Percentiles rank a stretch among this genome's conserved stretches.
phyloP scores from a whole-genome alignment of 1,140 invertebrate genomes.

The Drosophila triauraria region DNA sequence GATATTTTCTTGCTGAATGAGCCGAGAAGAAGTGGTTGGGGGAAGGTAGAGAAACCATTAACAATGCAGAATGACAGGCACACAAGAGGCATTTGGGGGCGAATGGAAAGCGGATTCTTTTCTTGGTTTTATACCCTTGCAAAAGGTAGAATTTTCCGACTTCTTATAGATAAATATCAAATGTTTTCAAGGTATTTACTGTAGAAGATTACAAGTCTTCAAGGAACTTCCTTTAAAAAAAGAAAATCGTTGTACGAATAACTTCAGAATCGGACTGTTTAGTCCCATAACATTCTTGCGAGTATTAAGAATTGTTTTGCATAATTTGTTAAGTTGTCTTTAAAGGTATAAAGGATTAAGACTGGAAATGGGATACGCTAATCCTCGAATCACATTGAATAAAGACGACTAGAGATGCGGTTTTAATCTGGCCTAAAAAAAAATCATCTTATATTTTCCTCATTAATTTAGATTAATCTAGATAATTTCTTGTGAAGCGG shows the following conservation, averaged over 20 bases:
- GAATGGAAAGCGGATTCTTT: conserved; percentile 21
- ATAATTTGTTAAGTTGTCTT: not conserved
- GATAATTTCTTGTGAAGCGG: not conserved
- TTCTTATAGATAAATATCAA: not conserved
- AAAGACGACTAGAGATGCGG: not conserved
- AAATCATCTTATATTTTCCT: not conserved
- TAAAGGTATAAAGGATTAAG: too few relatives aligned
- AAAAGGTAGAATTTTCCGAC: accelerated
- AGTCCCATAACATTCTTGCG: too few relatives aligned
- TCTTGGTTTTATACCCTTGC: conserved; percentile 21
- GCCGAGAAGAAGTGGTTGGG: conserved; percentile 58
- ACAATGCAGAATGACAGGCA: conserved; percentile 48
- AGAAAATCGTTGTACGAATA: too few relatives aligned
- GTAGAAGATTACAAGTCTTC: not conserved
- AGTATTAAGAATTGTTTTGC: not conserved
- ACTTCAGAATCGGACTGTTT: too few relatives aligned
- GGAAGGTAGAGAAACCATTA: conserved; percentile 65
- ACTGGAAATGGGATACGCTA: too few relatives aligned
- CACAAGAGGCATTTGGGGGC: conserved; percentile 22
- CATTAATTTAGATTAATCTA: too few relatives aligned
- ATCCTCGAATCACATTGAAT: too few relatives aligned
- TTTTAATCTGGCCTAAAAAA: too few relatives aligned
- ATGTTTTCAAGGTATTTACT: not conserved
- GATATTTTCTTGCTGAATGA: conserved; percentile 81
- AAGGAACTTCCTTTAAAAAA: not conserved